phyloP scores from a whole-genome alignment of 2,888 invertebrate genomes.

The Hesperia comma region DNA sequence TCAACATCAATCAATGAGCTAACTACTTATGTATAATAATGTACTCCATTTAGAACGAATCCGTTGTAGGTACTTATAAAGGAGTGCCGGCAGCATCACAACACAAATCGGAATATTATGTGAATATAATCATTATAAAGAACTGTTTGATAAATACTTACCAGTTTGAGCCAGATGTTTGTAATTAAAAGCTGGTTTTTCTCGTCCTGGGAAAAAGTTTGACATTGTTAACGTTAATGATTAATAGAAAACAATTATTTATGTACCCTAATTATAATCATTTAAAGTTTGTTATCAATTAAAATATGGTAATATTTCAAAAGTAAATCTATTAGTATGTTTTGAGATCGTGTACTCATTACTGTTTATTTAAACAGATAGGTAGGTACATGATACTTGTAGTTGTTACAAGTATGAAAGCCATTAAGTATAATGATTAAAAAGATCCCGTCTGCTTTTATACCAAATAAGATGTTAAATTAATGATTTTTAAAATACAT shows the following conservation, averaged over 20 bases:
- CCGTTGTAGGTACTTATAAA: constrained; percentile 13
- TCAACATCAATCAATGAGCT: constrained; percentile 19
- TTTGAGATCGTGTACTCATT: too few species aligned
- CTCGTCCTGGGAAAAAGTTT: constrained; percentile 91
- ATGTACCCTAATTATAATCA: too few species aligned
- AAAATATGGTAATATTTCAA: too few species aligned
- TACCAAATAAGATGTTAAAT: too few species aligned
- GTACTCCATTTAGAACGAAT: constrained; percentile 13
- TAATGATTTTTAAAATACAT: too few species aligned
- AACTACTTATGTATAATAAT: neutral
- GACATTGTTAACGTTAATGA: constrained; percentile 1
- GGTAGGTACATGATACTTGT: too few species aligned
- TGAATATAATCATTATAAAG: constrained; percentile 14
- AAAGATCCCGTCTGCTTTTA: too few species aligned
- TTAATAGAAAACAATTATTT: neutral
- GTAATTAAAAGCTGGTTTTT: constrained; percentile 98
- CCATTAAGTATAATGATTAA: too few species aligned
- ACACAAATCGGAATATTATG: neutral
- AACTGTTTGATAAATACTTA: constrained; percentile 82
- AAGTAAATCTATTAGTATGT: too few species aligned
- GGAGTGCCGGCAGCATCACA: constrained; percentile 8
- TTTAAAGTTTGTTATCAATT: too few species aligned
- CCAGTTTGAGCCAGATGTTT: constrained; percentile 98
- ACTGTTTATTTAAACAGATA: too few species aligned
- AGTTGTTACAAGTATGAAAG: too few species aligned